phyloP scores from a whole-genome alignment of 2,113 vertebrate species.

The Hippolais icterina region DNA sequence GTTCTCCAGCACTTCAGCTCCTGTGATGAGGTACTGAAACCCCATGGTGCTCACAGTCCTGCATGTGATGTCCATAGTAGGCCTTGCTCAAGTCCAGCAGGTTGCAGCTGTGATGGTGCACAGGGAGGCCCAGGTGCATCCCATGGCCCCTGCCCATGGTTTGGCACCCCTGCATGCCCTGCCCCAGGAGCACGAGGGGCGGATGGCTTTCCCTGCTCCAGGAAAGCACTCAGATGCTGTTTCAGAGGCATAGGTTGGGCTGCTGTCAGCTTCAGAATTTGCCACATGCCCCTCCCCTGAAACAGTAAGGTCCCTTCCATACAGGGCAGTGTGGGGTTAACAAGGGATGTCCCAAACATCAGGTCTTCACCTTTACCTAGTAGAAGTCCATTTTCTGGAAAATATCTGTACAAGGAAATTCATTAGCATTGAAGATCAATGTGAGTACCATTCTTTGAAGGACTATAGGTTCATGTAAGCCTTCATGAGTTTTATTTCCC shows the following conservation, averaged over 20 bases:
- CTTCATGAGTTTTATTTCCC: not conserved
- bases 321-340: not conserved
- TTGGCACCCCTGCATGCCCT: not conserved
- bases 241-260: not conserved
- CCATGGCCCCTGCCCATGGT: not conserved
- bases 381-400: not conserved
- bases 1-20: not conserved
- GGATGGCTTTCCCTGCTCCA: not conserved
- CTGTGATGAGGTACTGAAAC: rapidly evolving
- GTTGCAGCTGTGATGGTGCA: not conserved
- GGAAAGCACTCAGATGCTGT: not conserved
- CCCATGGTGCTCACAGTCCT: rapidly evolving
- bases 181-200: not conserved
- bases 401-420: not conserved
- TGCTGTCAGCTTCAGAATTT: not conserved
- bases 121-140: not conserved
- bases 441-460: not conserved
- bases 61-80: not conserved
- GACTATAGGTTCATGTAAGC: not conserved
- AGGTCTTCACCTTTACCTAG: not conserved
- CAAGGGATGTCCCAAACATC: not conserved
- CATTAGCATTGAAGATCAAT: not conserved
- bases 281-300: not conserved
- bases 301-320: not conserved
- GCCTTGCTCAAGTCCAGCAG: not conserved